phyloP scores from a whole-genome alignment of 2,113 vertebrate species.

The Antigone vipio region DNA sequence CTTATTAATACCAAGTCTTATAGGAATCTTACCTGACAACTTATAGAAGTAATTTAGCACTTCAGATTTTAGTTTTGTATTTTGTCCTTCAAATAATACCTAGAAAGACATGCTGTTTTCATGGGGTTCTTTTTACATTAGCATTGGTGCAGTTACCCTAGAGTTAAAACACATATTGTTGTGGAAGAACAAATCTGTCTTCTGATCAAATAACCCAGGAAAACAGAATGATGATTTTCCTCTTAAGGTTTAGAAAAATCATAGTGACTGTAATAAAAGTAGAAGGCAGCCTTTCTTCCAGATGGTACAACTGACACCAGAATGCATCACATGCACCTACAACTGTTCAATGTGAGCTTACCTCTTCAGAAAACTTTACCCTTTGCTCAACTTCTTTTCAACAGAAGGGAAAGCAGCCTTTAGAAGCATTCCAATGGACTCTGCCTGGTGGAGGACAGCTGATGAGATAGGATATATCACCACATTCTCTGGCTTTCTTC shows the following conservation, averaged over 20 bases:
- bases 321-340: background rate
- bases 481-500: background rate
- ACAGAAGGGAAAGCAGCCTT: background rate
- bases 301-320: background rate
- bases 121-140: background rate
- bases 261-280: background rate
- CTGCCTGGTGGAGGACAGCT: background rate
- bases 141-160: background rate
- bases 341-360: background rate
- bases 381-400: background rate
- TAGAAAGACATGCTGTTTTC: background rate
- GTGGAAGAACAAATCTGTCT: background rate
- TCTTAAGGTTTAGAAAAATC: background rate
- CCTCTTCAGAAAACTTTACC: background rate
- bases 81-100: background rate
- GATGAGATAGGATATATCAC: background rate
- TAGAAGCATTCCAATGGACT: background rate
- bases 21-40: background rate
- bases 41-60: background rate
- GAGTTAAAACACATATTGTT: background rate
- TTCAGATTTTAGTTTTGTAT: background rate
- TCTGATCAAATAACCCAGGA: background rate
- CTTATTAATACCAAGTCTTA: background rate
- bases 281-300: background rate
- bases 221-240: background rate